These are phyloP conservation scores for Ispidina picta DNA, from an alignment of 2,797 vertebrate genomes.

Conservation along the genomic window DNA sequence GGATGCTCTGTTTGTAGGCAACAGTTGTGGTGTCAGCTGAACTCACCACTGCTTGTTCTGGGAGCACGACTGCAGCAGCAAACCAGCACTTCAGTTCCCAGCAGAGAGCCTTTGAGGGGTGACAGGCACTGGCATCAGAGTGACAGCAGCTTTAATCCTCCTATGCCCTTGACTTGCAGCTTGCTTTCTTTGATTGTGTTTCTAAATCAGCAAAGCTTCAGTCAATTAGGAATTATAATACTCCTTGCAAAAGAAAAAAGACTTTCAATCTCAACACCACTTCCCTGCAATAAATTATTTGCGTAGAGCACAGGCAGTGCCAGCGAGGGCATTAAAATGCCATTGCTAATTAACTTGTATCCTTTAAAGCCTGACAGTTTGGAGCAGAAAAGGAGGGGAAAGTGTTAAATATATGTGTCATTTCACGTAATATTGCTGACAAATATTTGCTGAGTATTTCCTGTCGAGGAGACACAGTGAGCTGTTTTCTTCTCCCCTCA, in stretches of 20 bases:
- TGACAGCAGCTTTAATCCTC: slow-evolving; percentile 63
- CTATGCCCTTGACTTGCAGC: slow-evolving; percentile 27
- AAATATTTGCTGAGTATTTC: slow-evolving; percentile 63
- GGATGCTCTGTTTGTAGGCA: slow-evolving; percentile 63
- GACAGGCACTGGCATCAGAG: slow-evolving; percentile 65
- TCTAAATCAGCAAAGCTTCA: slow-evolving; percentile 35
- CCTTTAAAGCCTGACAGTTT: slow-evolving; percentile 14
- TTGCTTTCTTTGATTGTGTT: slow-evolving; percentile 35
- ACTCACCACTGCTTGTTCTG: slow-evolving; percentile 60
- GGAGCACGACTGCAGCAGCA: slow-evolving; percentile 55
- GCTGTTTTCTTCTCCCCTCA: slow-evolving; percentile 64
- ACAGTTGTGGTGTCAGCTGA: slow-evolving; percentile 59
- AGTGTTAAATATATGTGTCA: not conserved
- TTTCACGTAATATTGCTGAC: slow-evolving; percentile 11
- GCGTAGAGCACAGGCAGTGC: slow-evolving; percentile 19
- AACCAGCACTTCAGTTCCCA: slow-evolving; percentile 60
- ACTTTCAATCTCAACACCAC: slow-evolving; percentile 20
- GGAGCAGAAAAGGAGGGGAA: not conserved
- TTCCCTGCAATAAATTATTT: slow-evolving; percentile 15
- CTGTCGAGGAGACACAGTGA: slow-evolving; percentile 13
- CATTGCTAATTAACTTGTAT: slow-evolving; percentile 12
- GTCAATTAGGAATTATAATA: slow-evolving; percentile 56
- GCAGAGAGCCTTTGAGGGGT: slow-evolving; percentile 42
- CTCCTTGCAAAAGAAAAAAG: slow-evolving; percentile 31
- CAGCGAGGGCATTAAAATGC: slow-evolving; percentile 29